phyloP scores from a whole-genome alignment of 2,888 invertebrate genomes.

The Eupithecia subumbrata region DNA sequence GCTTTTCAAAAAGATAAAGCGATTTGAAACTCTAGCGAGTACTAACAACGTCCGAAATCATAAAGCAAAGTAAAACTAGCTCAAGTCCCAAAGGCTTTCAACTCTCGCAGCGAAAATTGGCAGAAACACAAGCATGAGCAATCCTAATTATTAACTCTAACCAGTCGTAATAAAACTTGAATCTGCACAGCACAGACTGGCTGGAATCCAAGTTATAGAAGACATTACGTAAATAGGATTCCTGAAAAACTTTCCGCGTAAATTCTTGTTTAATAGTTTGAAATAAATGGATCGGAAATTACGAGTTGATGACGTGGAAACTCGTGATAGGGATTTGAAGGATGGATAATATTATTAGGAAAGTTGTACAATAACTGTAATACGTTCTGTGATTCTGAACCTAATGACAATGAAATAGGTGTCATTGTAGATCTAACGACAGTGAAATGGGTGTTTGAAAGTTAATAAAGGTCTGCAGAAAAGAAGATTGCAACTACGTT shows the following conservation, averaged over 20 bases:
- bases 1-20: not conserved
- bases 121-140: not conserved
- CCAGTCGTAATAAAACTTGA: constrained; percentile 8
- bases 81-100: constrained; percentile 3
- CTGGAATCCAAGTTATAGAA: constrained; percentile 21
- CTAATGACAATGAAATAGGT: not conserved
- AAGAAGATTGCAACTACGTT: not conserved
- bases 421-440: not conserved
- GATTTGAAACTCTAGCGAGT: not conserved
- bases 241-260: constrained; percentile 23
- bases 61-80: not conserved
- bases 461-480: not conserved
- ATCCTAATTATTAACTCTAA: constrained; percentile 6
- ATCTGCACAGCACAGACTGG: constrained; percentile 18
- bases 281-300: constrained; percentile 30
- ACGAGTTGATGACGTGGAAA: constrained; percentile 31
- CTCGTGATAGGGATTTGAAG: constrained; percentile 20
- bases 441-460: not conserved
- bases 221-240: constrained; percentile 21
- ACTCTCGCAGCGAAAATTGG: constrained; percentile 3
- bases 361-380: not conserved
- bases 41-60: not conserved
- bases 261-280: constrained; percentile 22
- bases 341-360: not conserved
- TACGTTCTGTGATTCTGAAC: not conserved